A percentile compares a stretch with the other conserved stretches of the same genome.
phyloP scores from a whole-genome alignment of 2,113 vertebrate genomes.

The Nettapus auritus region DNA sequence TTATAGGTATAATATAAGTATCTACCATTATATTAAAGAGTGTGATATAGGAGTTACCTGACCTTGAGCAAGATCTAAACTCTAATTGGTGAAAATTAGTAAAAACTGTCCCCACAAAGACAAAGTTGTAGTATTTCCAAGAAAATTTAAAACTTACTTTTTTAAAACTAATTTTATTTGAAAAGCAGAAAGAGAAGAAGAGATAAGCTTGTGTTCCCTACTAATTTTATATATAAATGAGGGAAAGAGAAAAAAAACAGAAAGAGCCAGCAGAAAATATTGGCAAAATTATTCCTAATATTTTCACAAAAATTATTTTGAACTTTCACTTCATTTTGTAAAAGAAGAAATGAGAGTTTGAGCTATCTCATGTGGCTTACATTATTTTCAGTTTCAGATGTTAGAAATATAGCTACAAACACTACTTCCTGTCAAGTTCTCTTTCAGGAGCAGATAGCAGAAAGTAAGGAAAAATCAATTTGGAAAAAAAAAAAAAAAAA shows the following conservation, averaged over 20 bases:
- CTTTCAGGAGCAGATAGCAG: not conserved
- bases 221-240: not conserved
- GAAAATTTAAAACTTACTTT: not conserved
- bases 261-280: not conserved
- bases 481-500: not conserved
- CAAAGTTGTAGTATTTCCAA: not conserved
- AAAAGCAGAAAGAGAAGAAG: not conserved
- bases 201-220: not conserved
- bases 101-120: not conserved
- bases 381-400: not conserved
- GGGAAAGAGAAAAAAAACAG: not conserved
- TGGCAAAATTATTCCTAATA: not conserved
- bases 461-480: not conserved
- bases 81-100: not conserved
- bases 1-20: not conserved
- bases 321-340: not conserved
- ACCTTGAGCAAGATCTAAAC: not conserved
- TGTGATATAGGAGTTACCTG: not conserved
- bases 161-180: not conserved
- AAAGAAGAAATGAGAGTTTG: not conserved
- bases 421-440: not conserved
- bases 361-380: not conserved
- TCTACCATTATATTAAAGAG: not conserved
- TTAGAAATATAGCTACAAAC: not conserved
- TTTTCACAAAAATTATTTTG: not conserved